These are phyloP conservation scores for Crypturellus tataupa DNA, from an alignment of 2,797 vertebrate genomes.

Conservation along the genomic window DNA sequence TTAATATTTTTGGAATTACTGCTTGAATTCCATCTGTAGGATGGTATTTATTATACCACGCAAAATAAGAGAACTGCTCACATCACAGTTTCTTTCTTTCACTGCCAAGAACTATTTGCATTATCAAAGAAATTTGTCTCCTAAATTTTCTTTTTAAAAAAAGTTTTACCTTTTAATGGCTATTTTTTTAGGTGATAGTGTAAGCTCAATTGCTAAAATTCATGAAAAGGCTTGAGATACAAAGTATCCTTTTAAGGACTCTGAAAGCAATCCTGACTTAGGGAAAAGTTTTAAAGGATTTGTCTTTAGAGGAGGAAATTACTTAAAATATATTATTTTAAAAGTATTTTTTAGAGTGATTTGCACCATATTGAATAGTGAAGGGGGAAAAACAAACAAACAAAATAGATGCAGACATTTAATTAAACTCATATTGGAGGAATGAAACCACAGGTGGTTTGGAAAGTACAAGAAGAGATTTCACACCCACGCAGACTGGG, in stretches of 20 bases:
- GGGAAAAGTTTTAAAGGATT: not conserved
- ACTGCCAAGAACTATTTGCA: constrained; percentile 39
- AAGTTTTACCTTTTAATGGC: not conserved
- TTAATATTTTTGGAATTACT: constrained; percentile 76
- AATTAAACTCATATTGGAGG: not conserved
- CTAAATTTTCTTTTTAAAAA: constrained; percentile 13
- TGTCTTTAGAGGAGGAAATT: not conserved
- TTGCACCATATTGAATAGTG: not conserved
- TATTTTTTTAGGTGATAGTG: not conserved
- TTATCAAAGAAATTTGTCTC: constrained; percentile 56
- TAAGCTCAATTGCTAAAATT: not conserved
- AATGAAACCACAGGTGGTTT: not conserved
- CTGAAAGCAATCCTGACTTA: not conserved
- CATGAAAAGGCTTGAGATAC: not conserved
- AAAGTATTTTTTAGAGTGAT: not conserved
- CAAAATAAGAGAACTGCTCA: constrained; percentile 70
- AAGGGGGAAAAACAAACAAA: not conserved
- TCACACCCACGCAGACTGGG: not conserved
- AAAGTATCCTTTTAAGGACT: not conserved
- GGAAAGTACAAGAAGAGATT: not conserved
- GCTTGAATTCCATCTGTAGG: constrained; percentile 69
- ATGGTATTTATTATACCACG: constrained; percentile 60
- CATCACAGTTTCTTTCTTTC: constrained; percentile 59
- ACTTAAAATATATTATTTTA: not conserved
- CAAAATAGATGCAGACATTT: not conserved